Evolutionary conservation across 1,140 invertebrate genomes (phyloP), one percentile per base, ranked within the genome.

Genomic region (Lethrus apterus): DNA sequence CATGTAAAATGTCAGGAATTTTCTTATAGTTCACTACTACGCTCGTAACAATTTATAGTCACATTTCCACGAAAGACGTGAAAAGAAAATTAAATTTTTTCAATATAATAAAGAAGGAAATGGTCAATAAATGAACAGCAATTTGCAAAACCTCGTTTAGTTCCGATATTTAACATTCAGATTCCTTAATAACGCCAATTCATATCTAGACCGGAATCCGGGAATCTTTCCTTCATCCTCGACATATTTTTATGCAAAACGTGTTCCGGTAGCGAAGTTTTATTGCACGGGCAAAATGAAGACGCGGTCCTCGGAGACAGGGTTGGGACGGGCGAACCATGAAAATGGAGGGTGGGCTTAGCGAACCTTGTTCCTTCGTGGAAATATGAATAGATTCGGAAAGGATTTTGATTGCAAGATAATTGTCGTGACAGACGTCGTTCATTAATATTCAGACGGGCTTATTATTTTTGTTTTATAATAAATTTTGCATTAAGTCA

Each of bases 221-320:
- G 23, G 48, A 46, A 50, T 49, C 44, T 46, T 52, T 52, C 50
- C 50, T 60, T 51, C 54, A 56, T 59, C 56, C 50, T 49, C 50
- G 54, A 62, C 61, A 63, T 63, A 63, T 63, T 63, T 63, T 62
- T 61, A 63, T 63, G 59, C 61, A 58, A 61, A 63, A 57, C 59
- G 52, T 58, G 61, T 63, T 60, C 61, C 61, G 59, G 58, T 55
- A 46, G 53, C 59, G 51, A 57, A 58, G 57, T 61, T 63, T 63
- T 63, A 63, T 63, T 63, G 59, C 59, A 56, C 36, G 47, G 48
- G 55, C 54, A 58, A 59, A 60, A 62, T 60, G 54, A 57, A 58
- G 59, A 59, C 50, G 51, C 41, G 56, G 59, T 60, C 53, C 52
- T 44, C 40, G 44, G 47, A 42, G 48, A 47, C 33, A 24, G 29